Evolutionary conservation across 2,888 invertebrate genomes (phyloP).

Genomic region (Acleris emargana): DNA sequence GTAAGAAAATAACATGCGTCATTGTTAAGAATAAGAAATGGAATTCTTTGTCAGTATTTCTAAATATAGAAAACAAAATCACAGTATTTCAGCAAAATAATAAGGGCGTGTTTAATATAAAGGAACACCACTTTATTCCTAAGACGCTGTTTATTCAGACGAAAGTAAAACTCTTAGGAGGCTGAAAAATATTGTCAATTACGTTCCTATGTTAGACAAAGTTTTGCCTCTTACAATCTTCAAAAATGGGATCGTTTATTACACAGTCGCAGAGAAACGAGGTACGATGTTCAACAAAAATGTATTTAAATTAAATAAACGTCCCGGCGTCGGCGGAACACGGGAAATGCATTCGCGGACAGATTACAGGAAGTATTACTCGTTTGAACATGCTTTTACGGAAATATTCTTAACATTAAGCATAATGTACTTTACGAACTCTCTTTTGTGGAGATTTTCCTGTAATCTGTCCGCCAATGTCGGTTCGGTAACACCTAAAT

Average conservation of each 20-base stretch:
- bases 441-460: no score
- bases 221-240: conserved; percentile 18
- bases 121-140: no score
- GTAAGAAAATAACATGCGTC: no score
- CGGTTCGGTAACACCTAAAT: no score
- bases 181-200: conserved; percentile 31
- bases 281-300: conserved; percentile 27
- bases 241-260: conserved; percentile 24
- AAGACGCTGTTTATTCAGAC: no score
- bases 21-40: no score
- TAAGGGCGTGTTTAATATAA: no score
- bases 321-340: conserved; percentile 8
- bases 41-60: no score
- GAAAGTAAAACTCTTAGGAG: neutral
- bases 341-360: conserved; percentile 28
- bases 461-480: no score
- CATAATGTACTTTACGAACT: no score
- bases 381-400: conserved; percentile 14
- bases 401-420: neutral
- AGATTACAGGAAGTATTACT: conserved; percentile 28
- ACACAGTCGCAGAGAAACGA: conserved; percentile 13
- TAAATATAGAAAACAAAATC: no score
- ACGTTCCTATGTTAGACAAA: conserved; percentile 7
- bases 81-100: no score
- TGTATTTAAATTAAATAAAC: conserved; percentile 33